A percentile compares a stretch with the other conserved stretches of the same genome.
Evolutionary conservation across 2,797 vertebrate species (phyloP).

Genomic region (Pangasius macronema): DNA sequence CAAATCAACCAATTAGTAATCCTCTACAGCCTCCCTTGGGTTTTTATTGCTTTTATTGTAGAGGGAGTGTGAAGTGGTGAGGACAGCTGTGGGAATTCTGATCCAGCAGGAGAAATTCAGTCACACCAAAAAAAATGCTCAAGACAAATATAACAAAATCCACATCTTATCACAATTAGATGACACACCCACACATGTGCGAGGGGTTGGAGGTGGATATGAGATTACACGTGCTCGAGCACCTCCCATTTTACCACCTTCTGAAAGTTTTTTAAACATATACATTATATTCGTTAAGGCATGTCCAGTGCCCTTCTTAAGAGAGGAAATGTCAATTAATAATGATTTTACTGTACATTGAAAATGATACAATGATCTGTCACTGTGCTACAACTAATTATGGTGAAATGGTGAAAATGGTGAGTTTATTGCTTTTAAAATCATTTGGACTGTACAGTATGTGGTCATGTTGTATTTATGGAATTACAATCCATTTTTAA

Average conservation of each 20-base stretch:
- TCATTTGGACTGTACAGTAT: not conserved
- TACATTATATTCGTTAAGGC: not conserved
- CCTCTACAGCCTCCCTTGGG: not conserved
- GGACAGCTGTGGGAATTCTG: constrained; percentile 18
- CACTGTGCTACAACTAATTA: not conserved
- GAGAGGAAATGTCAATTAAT: not conserved
- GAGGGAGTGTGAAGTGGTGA: constrained; percentile 19
- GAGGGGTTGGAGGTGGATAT: not conserved
- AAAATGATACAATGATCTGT: not conserved
- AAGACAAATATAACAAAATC: not conserved
- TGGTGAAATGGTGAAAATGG: too few species aligned
- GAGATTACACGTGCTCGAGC: not conserved
- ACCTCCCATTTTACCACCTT: not conserved
- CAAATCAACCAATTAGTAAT: constrained; percentile 53
- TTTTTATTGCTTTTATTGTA: not conserved
- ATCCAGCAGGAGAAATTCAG: not conserved
- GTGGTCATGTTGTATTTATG: not conserved
- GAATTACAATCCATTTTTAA: not conserved
- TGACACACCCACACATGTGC: not conserved
- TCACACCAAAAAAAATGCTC: not conserved
- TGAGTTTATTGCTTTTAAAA: not conserved
- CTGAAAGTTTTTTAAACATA: not conserved
- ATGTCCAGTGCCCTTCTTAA: not conserved
- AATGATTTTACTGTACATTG: not conserved
- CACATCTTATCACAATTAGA: not conserved